These are phyloP conservation scores for Brachionus manjavacas DNA, from an alignment of 1,140 invertebrate species.

Conservation along the genomic window DNA sequence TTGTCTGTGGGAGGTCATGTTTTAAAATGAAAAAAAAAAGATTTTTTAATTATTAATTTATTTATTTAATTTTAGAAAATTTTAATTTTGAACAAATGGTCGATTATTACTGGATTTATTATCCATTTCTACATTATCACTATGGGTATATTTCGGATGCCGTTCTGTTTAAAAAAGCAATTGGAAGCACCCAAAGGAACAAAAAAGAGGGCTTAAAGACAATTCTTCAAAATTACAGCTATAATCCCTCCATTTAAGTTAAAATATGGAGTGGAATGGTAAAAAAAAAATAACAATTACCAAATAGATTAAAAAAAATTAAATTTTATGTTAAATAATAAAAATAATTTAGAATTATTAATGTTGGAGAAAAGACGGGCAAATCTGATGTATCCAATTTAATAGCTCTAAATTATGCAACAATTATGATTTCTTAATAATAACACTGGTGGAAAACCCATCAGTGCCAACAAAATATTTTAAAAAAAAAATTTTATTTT, in stretches of 20 bases:
- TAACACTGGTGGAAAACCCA: background rate
- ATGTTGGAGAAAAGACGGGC: background rate
- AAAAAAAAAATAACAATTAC: background rate
- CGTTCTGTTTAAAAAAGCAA: no score
- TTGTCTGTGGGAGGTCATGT: no score
- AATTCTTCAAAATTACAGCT: background rate
- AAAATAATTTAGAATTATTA: background rate
- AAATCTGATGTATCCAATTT: background rate
- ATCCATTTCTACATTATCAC: no score
- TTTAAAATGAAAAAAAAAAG: no score
- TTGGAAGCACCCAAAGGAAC: background rate
- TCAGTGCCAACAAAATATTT: background rate
- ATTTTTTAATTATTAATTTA: no score
- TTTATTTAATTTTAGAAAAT: no score
- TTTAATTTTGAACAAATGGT: no score
- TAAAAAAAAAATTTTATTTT: background rate
- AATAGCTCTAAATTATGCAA: background rate
- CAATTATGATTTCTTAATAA: background rate
- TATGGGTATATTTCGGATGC: no score
- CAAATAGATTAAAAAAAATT: no score
- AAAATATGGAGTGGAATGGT: background rate
- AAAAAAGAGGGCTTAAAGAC: background rate
- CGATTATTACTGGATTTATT: no score
- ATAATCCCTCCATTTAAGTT: background rate
- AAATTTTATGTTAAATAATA: background rate